Evolutionary conservation across 2,797 vertebrate species (phyloP).

Genomic region (Crocidura indochinensis): DNA sequence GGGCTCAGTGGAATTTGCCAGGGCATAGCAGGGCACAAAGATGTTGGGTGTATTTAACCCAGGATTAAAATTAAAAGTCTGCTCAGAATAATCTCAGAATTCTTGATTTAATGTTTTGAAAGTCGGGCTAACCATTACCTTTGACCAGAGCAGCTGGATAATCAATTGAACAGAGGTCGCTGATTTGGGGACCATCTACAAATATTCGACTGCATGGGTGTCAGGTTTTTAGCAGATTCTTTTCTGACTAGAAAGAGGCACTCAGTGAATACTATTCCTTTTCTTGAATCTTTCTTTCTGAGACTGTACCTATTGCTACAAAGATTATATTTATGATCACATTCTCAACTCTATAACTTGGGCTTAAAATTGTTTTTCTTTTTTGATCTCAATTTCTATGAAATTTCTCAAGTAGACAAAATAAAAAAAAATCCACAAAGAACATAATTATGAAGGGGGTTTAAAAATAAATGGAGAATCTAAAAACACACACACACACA

Average conservation of each 20-base stretch:
- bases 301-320: neutral
- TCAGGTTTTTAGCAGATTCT: neutral
- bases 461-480: no score
- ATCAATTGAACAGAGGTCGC: neutral
- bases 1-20: neutral
- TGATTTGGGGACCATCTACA: neutral
- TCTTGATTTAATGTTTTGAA: neutral
- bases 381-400: neutral
- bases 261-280: neutral
- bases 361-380: neutral
- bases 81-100: neutral
- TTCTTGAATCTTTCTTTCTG: neutral
- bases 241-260: neutral
- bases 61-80: neutral
- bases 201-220: neutral
- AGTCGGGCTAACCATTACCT: conserved; percentile 5
- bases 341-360: neutral
- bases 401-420: neutral
- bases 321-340: neutral
- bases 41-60: no score
- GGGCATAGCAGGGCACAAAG: neutral
- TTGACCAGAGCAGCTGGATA: neutral
- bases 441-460: no score
- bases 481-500: no score
- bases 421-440: neutral